Evolutionary conservation across 2,113 vertebrate genomes (phyloP).

Genomic region (Struthidea cinerea): DNA sequence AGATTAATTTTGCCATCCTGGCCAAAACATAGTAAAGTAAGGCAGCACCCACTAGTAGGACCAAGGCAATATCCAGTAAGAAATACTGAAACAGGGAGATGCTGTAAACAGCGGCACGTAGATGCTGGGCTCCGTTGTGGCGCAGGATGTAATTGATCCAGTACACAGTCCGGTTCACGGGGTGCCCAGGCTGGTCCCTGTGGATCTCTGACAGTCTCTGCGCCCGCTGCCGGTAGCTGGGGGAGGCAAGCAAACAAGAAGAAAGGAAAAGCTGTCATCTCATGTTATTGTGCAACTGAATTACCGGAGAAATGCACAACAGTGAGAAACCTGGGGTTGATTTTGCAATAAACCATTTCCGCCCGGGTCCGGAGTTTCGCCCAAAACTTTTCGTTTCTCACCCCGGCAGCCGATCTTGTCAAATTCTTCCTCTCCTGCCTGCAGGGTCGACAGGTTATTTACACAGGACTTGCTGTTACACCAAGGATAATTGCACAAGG

Average conservation of each 20-base stretch:
- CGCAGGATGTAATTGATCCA: slow-evolving; percentile 96
- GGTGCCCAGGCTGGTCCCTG: slow-evolving; percentile 94
- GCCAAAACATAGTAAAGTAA: slow-evolving; percentile 70
- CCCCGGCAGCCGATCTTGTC: neutral
- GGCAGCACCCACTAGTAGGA: slow-evolving; percentile 71
- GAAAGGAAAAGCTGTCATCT: neutral
- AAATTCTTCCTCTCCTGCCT: neutral
- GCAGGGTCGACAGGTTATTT: neutral
- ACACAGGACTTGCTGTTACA: neutral
- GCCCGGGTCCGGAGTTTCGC: fast-evolving
- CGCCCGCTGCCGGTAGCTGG: slow-evolving; percentile 86
- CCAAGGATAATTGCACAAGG: neutral
- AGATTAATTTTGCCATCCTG: slow-evolving; percentile 70
- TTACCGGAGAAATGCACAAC: neutral
- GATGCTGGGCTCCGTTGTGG: slow-evolving; percentile 88
- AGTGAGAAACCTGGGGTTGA: fast-evolving
- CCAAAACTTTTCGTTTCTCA: neutral
- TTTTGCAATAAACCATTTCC: neutral
- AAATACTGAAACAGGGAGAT: slow-evolving; percentile 93
- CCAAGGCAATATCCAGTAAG: slow-evolving; percentile 84
- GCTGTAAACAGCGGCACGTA: slow-evolving; percentile 87
- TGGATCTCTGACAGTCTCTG: slow-evolving; percentile 89
- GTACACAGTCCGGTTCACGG: slow-evolving; percentile 88
- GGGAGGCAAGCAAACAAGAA: neutral
- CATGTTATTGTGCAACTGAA: neutral